A percentile compares a stretch with the other conserved stretches of the same genome.
Conservation (phyloP, 2,888 invertebrate species). For the Hipparchia sbordonii region DNA sequence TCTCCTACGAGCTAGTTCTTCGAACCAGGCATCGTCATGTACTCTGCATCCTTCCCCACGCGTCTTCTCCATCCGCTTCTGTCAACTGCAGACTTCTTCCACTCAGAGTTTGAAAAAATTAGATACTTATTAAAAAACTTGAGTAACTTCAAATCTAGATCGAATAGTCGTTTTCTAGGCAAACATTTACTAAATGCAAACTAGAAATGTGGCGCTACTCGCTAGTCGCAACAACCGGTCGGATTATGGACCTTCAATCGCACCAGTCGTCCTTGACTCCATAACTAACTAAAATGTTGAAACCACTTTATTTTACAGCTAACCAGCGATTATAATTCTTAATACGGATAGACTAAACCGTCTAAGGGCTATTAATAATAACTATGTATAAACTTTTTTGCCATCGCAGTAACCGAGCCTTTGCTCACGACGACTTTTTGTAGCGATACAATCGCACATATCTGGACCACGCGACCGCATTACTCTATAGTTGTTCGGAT, state of each 20-base stretch:
- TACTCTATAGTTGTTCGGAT: no score
- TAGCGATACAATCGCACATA: no score
- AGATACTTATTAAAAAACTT: no score
- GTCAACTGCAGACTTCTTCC: no score
- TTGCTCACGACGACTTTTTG: background rate
- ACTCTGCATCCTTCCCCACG: no score
- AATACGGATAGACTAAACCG: background rate
- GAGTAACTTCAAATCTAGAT: no score
- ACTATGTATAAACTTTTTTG: background rate
- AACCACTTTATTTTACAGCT: slow-evolving; percentile 1
- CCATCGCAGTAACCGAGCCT: background rate
- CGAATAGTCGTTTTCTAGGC: background rate
- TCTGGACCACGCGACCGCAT: no score
- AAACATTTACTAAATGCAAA: background rate
- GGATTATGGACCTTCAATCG: slow-evolving; percentile 8
- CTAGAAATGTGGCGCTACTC: background rate
- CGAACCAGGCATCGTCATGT: no score
- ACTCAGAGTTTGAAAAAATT: no score
- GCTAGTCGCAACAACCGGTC: slow-evolving; percentile 6
- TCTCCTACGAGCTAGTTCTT: no score
- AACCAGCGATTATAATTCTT: slow-evolving; percentile 5
- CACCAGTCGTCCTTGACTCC: slow-evolving; percentile 15
- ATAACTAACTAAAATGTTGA: slow-evolving; percentile 12
- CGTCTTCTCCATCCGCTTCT: no score
- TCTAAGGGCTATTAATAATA: background rate